Evolutionary conservation across 2,113 vertebrate species (phyloP).

Genomic region (Alosa alosa): DNA sequence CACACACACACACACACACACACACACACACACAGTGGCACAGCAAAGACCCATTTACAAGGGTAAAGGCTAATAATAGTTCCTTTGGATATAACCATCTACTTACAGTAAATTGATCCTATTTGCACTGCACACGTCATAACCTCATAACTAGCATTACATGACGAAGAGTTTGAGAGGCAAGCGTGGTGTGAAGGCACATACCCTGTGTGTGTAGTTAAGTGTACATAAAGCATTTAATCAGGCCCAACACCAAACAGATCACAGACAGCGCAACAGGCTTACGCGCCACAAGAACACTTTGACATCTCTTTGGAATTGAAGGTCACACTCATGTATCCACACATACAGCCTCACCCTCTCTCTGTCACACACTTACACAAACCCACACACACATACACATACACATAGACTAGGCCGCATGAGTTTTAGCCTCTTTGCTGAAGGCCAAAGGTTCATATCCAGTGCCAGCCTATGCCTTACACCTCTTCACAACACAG

Average conservation of each 20-base stretch:
- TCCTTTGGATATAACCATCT: background rate
- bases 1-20: conserved; percentile 31
- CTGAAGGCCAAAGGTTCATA: too few relatives aligned
- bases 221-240: background rate
- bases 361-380: background rate
- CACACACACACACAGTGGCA: conserved; percentile 14
- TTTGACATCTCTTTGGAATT: background rate
- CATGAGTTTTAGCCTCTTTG: background rate
- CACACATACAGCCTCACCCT: background rate
- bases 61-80: background rate
- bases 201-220: background rate
- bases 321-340: background rate
- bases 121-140: background rate
- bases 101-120: background rate
- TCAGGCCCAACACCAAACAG: background rate
- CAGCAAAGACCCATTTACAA: background rate
- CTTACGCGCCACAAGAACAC: background rate
- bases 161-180: background rate
- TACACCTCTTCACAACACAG: too few relatives aligned
- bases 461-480: too few relatives aligned
- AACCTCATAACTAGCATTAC: background rate
- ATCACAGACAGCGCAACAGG: background rate
- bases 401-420: background rate
- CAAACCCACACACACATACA: too few relatives aligned
- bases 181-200: background rate